Base-by-base conservation (phyloP, 2,797 vertebrate genomes). In the Peromyscus aztecus region DNA sequence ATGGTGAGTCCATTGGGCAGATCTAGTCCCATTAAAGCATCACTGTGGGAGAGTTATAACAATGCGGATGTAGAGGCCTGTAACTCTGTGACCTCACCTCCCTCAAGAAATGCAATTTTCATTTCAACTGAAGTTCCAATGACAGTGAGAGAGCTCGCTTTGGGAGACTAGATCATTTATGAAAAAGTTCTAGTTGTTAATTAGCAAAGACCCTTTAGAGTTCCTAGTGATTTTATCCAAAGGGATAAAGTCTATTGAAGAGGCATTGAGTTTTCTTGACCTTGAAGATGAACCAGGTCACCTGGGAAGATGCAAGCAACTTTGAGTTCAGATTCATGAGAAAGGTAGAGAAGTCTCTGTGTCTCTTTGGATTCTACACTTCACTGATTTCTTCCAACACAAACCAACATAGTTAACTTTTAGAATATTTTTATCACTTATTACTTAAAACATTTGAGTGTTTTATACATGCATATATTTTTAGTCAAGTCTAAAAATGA, bases 21-120 rank as follows among this genome's bases (percentile, higher is more conserved):
- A 37, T 57, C 6, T 4, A 61, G 31, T 34, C 14, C 11, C 49
- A 49, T 29, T 52, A 5, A 17, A 10, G 4, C 49, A 24, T n/a
- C 0, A 0, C 0, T 40, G 34, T 13, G 37, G 4, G 43, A 27
- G 23, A 71, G 24, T 24, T 27, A 61, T 24, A 4, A 11, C 3
- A 21, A 9, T 3, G 16, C 13, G 71, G 29, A 78, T 11, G 57
- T 57, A 57, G 77, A 61, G 34, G 1, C 21, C 69, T 59, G n/a
- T 43, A 37, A 75, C n/a, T 73, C n/a, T 73, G 2, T 71, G 86
- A 59, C 24, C 43, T 91, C 75, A 14, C 10, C 59, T 83, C 69
- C 88, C 67, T 37, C 86, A 3, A 37, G n/a, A 63, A 52, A 16
- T 16, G 52, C 46, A 93, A 91, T 91, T 88, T 69, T 77, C 69